These are phyloP conservation scores for Trididemnum nubilum DNA, from an alignment of 23 tunicate genomes.

Conservation along the genomic window DNA sequence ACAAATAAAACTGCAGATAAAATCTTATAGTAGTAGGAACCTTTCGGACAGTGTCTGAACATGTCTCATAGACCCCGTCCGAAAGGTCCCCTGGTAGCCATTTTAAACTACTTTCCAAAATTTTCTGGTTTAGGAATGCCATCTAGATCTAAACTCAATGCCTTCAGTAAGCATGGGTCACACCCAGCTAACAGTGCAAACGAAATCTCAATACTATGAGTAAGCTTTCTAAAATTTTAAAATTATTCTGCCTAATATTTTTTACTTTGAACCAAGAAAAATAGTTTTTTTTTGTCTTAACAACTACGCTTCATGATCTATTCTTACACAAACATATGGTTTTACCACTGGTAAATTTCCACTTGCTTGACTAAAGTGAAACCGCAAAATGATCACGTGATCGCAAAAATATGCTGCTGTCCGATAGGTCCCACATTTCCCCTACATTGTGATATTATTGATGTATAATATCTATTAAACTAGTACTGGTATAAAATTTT, in stretches of 20 bases:
- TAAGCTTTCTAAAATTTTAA: too few relatives aligned
- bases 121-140: background rate
- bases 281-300: background rate
- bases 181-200: background rate
- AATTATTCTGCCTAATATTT: background rate
- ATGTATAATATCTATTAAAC: too few relatives aligned
- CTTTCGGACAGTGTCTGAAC: too few relatives aligned
- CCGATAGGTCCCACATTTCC: background rate
- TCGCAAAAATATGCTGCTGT: background rate
- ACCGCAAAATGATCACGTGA: background rate
- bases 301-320: background rate
- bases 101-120: conserved; percentile 15
- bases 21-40: background rate
- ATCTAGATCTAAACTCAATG: conserved; percentile 9
- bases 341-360: background rate
- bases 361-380: background rate
- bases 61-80: background rate
- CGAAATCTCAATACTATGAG: too few relatives aligned
- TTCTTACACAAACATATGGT: background rate
- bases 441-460: too few relatives aligned
- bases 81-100: conserved; percentile 22
- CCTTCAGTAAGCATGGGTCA: background rate
- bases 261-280: background rate
- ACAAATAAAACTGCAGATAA: background rate
- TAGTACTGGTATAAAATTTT: too few relatives aligned